Conservation (phyloP, 2,888 invertebrate species). For the Drosophila anceps region DNA sequence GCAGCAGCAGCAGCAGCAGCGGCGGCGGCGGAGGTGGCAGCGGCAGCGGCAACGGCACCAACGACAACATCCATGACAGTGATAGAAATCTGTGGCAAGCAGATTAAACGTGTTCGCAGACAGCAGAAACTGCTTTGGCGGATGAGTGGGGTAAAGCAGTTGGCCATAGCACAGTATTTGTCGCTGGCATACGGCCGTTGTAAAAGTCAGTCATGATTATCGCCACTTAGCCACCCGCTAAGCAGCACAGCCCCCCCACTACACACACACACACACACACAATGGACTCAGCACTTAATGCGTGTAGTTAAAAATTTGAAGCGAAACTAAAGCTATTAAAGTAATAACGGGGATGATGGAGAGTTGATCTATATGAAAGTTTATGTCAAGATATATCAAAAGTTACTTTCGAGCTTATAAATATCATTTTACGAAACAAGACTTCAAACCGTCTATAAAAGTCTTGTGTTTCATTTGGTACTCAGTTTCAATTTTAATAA, state of each 20-base stretch:
- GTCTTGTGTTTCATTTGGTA: no score
- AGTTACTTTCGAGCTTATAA: no score
- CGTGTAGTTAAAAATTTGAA: not conserved
- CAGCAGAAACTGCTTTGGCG: constrained; percentile 31
- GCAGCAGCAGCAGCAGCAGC: constrained; percentile 26
- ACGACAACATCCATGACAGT: constrained; percentile 70
- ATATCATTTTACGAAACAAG: no score
- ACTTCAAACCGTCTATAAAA: no score
- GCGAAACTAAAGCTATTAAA: not conserved
- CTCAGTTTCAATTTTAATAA: no score
- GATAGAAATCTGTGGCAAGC: constrained; percentile 81
- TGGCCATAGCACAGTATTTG: constrained; percentile 36
- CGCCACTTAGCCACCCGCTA: constrained; percentile 69
- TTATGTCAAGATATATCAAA: no score
- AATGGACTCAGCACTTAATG: constrained; percentile 18
- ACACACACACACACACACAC: constrained; percentile 4
- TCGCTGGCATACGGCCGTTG: constrained; percentile 56
- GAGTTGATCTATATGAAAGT: no score
- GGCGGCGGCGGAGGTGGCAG: constrained; percentile 16
- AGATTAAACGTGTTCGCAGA: constrained; percentile 76
- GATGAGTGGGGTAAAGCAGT: constrained; percentile 11
- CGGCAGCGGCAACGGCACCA: constrained; percentile 31
- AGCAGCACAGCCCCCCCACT: not conserved
- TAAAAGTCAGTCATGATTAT: constrained; percentile 81
- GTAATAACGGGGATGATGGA: not conserved